These are phyloP conservation scores for Iselma pallidipennis DNA, from an alignment of 2,888 invertebrate genomes.

Conservation along the genomic window DNA sequence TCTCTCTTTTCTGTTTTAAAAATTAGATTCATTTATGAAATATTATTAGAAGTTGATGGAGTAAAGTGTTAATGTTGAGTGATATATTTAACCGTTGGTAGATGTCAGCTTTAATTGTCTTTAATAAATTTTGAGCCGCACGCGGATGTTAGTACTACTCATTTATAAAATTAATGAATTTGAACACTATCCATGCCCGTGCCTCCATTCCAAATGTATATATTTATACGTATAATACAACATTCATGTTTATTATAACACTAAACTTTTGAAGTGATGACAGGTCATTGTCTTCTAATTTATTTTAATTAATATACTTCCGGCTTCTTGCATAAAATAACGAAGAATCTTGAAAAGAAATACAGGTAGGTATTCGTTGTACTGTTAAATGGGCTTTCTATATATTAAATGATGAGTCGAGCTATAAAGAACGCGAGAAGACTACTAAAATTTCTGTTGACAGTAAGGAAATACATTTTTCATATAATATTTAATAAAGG, in stretches of 20 bases:
- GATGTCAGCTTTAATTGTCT: constrained; percentile 39
- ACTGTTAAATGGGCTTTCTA: neutral
- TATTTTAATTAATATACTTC: neutral
- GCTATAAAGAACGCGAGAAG: too few species aligned
- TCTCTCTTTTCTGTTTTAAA: neutral
- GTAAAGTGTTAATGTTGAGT: constrained; percentile 34
- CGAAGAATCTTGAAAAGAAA: neutral
- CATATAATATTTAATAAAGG: too few species aligned
- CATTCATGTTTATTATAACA: neutral
- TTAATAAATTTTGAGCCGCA: constrained; percentile 36
- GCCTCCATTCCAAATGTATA: neutral
- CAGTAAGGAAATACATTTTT: too few species aligned
- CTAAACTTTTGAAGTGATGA: neutral
- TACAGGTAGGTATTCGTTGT: neutral
- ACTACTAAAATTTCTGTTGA: too few species aligned
- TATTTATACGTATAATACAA: neutral
- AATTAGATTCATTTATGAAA: neutral
- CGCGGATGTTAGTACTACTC: constrained; percentile 32
- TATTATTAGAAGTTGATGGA: constrained; percentile 30
- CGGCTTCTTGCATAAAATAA: neutral
- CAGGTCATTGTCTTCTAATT: neutral
- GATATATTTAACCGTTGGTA: constrained; percentile 36
- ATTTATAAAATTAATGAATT: constrained; percentile 36
- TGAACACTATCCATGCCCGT: constrained; percentile 11
- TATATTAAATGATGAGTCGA: too few species aligned